These are phyloP conservation scores for Meteorus sp. DNA, from an alignment of 1,140 invertebrate genomes.

Conservation along the genomic window DNA sequence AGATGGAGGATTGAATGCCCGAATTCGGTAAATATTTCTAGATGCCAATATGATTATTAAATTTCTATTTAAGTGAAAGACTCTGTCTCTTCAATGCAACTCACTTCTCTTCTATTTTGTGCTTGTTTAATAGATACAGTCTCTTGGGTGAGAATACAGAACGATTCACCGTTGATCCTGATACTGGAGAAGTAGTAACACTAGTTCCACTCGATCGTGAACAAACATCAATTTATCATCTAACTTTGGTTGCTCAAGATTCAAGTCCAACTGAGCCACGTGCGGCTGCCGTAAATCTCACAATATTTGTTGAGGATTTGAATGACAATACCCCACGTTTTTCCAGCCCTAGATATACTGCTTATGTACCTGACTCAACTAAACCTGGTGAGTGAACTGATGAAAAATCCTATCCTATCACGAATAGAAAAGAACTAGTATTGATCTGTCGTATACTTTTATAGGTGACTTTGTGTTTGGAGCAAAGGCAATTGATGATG, in stretches of 20 bases:
- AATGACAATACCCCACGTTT: constrained; percentile 89
- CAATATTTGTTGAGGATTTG: constrained; percentile 76
- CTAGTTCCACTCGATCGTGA: constrained; percentile 77
- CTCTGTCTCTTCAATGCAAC: too few species aligned
- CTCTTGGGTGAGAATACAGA: constrained; percentile 78
- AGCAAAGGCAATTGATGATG: constrained; percentile 77
- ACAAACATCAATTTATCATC: constrained; percentile 71
- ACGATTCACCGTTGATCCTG: constrained; percentile 73
- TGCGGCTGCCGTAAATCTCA: constrained; percentile 79
- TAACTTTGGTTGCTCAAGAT: constrained; percentile 85
- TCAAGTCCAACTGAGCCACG: constrained; percentile 79
- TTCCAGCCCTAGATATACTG: constrained; percentile 69
- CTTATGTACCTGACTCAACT: constrained; percentile 79
- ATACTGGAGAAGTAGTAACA: constrained; percentile 76
- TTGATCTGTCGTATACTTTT: constrained; percentile 19
- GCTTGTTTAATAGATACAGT: constrained; percentile 64
- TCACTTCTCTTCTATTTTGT: too few species aligned
- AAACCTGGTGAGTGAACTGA: constrained; percentile 63
- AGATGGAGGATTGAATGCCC: constrained; percentile 81
- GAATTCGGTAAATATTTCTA: constrained; percentile 66
- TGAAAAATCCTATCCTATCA: constrained; percentile 18
- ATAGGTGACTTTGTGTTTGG: constrained; percentile 82
- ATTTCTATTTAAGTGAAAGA: too few species aligned
- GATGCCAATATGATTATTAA: too few species aligned
- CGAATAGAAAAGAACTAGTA: background rate